Percentiles rank a stretch among this genome's conserved stretches.
Evolutionary conservation across 2,888 invertebrate species (phyloP).

Genomic region (Drosophila bunnanda): DNA sequence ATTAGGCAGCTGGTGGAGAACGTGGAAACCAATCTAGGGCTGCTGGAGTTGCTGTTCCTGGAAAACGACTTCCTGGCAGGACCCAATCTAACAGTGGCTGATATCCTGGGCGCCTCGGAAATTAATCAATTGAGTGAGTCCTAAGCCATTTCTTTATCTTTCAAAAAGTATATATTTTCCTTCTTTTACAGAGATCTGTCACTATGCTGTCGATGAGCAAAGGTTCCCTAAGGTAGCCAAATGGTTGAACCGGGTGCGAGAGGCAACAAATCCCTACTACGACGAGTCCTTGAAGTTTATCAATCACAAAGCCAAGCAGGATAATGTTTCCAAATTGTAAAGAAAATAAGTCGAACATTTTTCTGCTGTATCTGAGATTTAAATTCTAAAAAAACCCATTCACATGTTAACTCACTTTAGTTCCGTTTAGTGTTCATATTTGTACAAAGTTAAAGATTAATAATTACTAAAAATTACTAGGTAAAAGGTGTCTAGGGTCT

Average conservation of each 20-base stretch:
- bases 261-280: slow-evolving; percentile 87
- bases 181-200: slow-evolving; percentile 86
- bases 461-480: slow-evolving; percentile 36
- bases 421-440: slow-evolving; percentile 36
- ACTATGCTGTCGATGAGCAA: slow-evolving; percentile 86
- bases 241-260: slow-evolving; percentile 88
- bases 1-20: slow-evolving; percentile 79
- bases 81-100: slow-evolving; percentile 88
- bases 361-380: too few relatives aligned
- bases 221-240: slow-evolving; percentile 87
- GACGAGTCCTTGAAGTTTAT: slow-evolving; percentile 87
- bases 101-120: slow-evolving; percentile 90
- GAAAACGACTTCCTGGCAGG: slow-evolving; percentile 86
- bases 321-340: slow-evolving; percentile 46
- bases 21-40: slow-evolving; percentile 86
- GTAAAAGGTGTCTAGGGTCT: slow-evolving; percentile 41
- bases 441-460: slow-evolving; percentile 31
- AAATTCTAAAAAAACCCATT: slow-evolving; percentile 5
- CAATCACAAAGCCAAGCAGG: slow-evolving; percentile 84
- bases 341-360: neutral
- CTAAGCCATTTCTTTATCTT: accelerated
- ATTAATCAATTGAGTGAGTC: slow-evolving; percentile 90
- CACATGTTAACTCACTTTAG: slow-evolving; percentile 25
- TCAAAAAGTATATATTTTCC: neutral
- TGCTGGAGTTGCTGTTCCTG: slow-evolving; percentile 87